phyloP scores from a whole-genome alignment of 1,140 invertebrate genomes.

The Delia radicum region DNA sequence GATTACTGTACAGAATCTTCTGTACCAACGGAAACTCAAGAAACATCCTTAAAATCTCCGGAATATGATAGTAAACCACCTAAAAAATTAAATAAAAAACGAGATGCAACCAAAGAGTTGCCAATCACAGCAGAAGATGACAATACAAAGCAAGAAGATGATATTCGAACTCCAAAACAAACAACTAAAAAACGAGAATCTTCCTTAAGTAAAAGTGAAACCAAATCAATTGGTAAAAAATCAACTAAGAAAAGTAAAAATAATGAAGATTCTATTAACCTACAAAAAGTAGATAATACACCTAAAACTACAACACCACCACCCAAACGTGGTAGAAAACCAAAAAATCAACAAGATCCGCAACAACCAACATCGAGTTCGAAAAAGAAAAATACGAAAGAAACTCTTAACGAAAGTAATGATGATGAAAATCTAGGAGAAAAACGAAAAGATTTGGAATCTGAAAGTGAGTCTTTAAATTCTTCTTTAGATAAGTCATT shows the following conservation, averaged over 20 bases:
- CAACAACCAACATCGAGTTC: not conserved
- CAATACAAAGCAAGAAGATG: not conserved
- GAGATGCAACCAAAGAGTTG: not conserved
- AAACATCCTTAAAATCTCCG: not conserved
- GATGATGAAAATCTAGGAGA: not conserved
- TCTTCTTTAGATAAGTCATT: not conserved
- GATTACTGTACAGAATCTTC: not conserved
- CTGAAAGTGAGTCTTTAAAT: not conserved
- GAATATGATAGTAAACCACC: not conserved
- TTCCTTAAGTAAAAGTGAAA: not conserved
- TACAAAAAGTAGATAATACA: not conserved
- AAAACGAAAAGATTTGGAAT: not conserved
- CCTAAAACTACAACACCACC: not conserved
- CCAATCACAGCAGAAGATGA: not conserved
- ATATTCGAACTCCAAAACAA: not conserved
- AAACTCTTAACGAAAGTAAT: not conserved
- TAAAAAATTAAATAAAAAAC: not conserved
- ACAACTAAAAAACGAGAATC: not conserved
- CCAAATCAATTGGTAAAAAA: not conserved
- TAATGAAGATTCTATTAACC: not conserved
- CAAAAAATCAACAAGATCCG: not conserved
- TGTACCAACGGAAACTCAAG: not conserved
- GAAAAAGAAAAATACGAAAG: not conserved
- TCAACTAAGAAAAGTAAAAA: not conserved
- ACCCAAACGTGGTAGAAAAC: not conserved